These are phyloP conservation scores for Tinamus major DNA, from an alignment of 2,797 vertebrate genomes.

Conservation along the genomic window DNA sequence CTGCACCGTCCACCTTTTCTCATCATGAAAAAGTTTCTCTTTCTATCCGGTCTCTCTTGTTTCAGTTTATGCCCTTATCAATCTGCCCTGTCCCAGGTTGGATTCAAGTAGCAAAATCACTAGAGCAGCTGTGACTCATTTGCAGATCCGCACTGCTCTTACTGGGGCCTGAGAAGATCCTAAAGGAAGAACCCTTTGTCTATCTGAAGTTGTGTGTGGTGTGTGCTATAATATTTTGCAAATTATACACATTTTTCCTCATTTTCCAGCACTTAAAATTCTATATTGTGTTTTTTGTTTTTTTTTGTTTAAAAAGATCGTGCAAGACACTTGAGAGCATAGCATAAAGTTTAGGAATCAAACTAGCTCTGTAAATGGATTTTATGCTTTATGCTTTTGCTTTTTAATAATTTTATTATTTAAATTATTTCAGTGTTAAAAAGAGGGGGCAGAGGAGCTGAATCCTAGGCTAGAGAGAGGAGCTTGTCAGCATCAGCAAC, in stretches of 20 bases:
- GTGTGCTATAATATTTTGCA: neutral
- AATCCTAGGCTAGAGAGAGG: neutral
- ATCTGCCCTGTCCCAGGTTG: neutral
- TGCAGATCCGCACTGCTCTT: too few relatives aligned
- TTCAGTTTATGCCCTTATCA: neutral
- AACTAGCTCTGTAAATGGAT: neutral
- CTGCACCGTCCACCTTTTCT: neutral
- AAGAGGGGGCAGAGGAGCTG: neutral
- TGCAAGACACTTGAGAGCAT: neutral
- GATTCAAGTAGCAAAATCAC: neutral
- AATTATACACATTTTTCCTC: neutral
- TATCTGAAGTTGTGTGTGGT: neutral
- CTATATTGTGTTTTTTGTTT: neutral
- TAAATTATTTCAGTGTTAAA: neutral
- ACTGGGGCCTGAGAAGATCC: neutral
- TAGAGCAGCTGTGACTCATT: neutral
- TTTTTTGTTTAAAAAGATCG: neutral
- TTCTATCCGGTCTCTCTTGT: neutral
- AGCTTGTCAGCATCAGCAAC: neutral
- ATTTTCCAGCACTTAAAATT: neutral
- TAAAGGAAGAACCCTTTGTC: neutral
- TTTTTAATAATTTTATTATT: too few relatives aligned
- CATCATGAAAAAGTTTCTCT: neutral
- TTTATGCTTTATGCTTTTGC: too few relatives aligned
- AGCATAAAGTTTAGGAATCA: neutral